Conservation (phyloP, 2,113 vertebrate species). For the Vanacampus margaritifer region DNA sequence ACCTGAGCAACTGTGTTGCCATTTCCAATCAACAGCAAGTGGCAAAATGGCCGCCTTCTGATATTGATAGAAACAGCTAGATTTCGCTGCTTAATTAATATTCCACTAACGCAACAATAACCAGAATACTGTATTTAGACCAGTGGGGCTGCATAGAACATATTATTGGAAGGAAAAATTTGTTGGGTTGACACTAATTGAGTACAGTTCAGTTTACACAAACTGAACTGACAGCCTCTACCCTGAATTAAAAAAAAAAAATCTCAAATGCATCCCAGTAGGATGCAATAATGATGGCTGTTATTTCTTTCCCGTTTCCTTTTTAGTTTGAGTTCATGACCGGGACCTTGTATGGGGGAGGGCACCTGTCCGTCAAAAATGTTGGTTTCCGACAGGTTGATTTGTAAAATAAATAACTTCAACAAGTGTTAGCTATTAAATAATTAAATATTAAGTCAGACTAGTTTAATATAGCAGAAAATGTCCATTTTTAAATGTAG, state of each 20-base stretch:
- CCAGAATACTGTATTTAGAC: no score
- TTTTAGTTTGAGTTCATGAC: neutral
- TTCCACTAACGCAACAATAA: no score
- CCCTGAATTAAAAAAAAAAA: neutral
- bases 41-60: no score
- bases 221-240: neutral
- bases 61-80: no score
- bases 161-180: no score
- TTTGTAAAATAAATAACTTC: neutral
- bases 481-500: neutral
- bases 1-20: no score
- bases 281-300: neutral
- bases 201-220: neutral
- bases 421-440: neutral
- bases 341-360: neutral
- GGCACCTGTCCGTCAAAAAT: neutral
- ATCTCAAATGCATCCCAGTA: neutral
- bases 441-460: neutral
- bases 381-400: neutral
- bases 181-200: no score
- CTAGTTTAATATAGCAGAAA: neutral
- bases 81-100: no score
- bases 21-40: no score
- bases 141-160: no score
- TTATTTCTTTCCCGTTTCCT: no score